These are phyloP conservation scores for Leuctra nigra DNA, from an alignment of 2,888 invertebrate species.

Conservation along the genomic window DNA sequence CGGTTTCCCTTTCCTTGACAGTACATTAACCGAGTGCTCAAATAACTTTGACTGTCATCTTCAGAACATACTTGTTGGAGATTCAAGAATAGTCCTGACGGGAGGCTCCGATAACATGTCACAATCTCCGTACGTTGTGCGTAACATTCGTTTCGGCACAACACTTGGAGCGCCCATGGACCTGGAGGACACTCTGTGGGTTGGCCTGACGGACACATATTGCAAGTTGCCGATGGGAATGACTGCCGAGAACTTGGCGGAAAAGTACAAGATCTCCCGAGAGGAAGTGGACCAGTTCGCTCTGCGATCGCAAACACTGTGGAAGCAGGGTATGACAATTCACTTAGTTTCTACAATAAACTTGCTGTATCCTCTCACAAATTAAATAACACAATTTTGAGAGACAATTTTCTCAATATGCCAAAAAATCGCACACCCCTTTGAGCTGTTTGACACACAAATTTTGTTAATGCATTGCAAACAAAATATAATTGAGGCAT, in stretches of 20 bases:
- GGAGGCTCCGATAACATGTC: slow-evolving; percentile 97
- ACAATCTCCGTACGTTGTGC: slow-evolving; percentile 77
- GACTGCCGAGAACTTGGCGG: slow-evolving; percentile 91
- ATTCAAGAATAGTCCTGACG: slow-evolving; percentile 77
- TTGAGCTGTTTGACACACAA: too few species aligned
- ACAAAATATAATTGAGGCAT: too few species aligned
- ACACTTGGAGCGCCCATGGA: slow-evolving; percentile 66
- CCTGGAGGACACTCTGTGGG: slow-evolving; percentile 88
- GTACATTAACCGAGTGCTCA: too few species aligned
- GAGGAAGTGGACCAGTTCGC: slow-evolving; percentile 84
- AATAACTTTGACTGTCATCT: slow-evolving; percentile 19
- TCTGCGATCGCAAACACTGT: slow-evolving; percentile 74
- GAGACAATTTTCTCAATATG: too few species aligned
- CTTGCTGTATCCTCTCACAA: too few species aligned
- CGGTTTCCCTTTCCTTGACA: too few species aligned
- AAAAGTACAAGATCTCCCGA: slow-evolving; percentile 70
- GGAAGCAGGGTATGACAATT: slow-evolving; percentile 66
- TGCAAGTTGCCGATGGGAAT: slow-evolving; percentile 93
- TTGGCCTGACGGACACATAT: slow-evolving; percentile 77
- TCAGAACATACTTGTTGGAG: slow-evolving; percentile 79
- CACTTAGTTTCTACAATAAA: too few species aligned
- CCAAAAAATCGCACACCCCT: too few species aligned
- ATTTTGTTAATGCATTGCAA: too few species aligned
- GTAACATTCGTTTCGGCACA: slow-evolving; percentile 84
- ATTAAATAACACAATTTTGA: too few species aligned